Base-by-base conservation (phyloP, 2,888 invertebrate species). In the Coleophora flavipennella region DNA sequence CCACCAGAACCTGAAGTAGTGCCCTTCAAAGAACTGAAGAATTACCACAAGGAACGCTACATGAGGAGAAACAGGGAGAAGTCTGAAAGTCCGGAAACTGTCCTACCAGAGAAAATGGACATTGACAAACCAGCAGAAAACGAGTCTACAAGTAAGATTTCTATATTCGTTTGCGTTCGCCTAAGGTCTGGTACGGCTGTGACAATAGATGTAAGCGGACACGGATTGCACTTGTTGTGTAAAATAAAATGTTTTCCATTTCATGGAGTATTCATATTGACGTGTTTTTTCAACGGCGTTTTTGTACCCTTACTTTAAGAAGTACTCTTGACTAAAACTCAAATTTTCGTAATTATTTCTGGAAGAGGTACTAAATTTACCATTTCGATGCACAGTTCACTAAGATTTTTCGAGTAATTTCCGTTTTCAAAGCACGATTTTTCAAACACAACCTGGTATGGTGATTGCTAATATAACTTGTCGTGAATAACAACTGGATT, bases 41-140 rank as follows among this genome's bases (percentile, higher is more conserved):
- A 80, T 49, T 85, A 84, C 51, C 75, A 83, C 61, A 87, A 87
- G 71, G 87, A 87, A 57, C 84, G 90, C 40, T 91, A 91, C 78
- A 85, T 90, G 63, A 79, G 90, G 41, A 84, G 91, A 41, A 90
- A 90, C 67, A 80, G 87, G 48, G 87, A 88, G 46, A 84, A 80
- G 51, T 88, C 87, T 20, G 81, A 85, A 56, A 90, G 88, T 67
- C 89, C 87, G 26, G 87, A 87, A 51, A 67, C 51, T 28, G 34
- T 41, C 36, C 48, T 47, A 20, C 55, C 48, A 25, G 46, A 39
- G 33, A 42, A 44, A 13, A 40, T 42, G 32, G 49, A 45, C 33
- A 48, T 43, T 2, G 42, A 20, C 29, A 47, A 43, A 36, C 46
- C 51, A 46, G 57, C 59, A 25, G 48, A 62, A 51, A 52, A 43